Evolutionary conservation across 2,113 vertebrate species (phyloP), one percentile per base, ranked within the genome.

Genomic region (Piliocolobus tephrosceles): DNA sequence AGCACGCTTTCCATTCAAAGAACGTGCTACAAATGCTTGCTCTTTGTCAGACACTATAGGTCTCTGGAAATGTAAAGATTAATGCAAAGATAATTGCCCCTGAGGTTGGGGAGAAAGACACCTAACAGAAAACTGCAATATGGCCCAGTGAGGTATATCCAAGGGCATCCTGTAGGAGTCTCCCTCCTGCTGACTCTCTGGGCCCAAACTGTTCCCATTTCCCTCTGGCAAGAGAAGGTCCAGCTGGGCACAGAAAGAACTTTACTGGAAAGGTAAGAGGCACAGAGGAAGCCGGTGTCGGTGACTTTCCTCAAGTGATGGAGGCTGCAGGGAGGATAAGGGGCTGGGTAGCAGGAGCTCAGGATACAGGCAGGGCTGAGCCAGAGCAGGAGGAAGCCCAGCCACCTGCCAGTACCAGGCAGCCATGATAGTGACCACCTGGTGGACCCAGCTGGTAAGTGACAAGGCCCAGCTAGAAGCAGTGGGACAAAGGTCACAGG

Each of bases 241-340:
- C 70, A 30, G 4, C 75, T 38, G 45, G 18, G 1, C 8, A 17
- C 52, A 64, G 50, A 82, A 88, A 75, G n/a, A 27, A 25, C 16
- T 10, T 8, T 17, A 30, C 78, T 5, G 50, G 50, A 64, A 50
- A 82, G 17, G 20, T 18, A 35, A n/a, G 90, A 80, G 73, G 47
- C 57, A 52, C 61, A 45, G 38, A 64, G 52, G n/a, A 32, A 57
- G 32, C 68, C 79, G 32, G 66, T 16, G 6, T 88, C 8, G 40
- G 73, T 3, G 58, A n/a, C n/a, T 10, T 8, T 43, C 38, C 32
- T n/a, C 80, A 38, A 1, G 0, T 52, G 80, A 8, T 17, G 1
- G 30, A 3, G 12, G 40, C 57, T 16, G 14, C 23, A 17, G 25
- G 40, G 4, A 35, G 64, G 57, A 25, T 16, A 10, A 11, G 8